Evolutionary conservation across 1,140 invertebrate genomes (phyloP), one percentile per base, ranked within the genome.

Genomic region (Atopsyche davidsoni): DNA sequence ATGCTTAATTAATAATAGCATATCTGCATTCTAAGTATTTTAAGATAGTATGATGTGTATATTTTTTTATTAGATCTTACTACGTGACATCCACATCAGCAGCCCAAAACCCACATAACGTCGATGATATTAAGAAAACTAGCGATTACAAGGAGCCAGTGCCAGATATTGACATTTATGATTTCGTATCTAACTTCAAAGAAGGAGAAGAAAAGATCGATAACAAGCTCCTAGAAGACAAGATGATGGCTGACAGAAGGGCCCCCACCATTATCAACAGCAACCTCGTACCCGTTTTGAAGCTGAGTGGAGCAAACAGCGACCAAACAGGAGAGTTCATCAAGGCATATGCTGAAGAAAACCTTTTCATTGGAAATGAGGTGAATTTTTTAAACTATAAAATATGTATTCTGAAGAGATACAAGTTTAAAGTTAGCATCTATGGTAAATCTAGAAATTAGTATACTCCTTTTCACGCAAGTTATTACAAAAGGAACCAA

Each of bases 351-450:
- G 13, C 22, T 4, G 41, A 43, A n/a, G 48, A 51, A 17, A 36
- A 52, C 10, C 21, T 36, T 11, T 31, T 40, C 1, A 46, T 52
- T 18, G 43, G 35, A 14, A 52, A 52, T 34, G 50, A 46, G 25
- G 50, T 52, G 10, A 39, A 7, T 28, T 7, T 28, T 7, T 7
- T 28, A 28, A 28, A 7, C 7, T 28, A 28, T 28, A 28, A 7
- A n/a, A 28, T 28, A 28, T 28, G n/a, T 7, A 7, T 7, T 28
- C n/a, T 28, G 25, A 28, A 7, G 25, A 28, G 25, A n/a, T 28
- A 28, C n/a, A 28, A 28, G n/a, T n/a, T n/a, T n/a, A n/a, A n/a
- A n/a, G 4, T 2, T 14, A 4, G 38, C 4, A 19, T 4, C 21
- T 3, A 4, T 40, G 11, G 14, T 14, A 40, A 19, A 40, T 14